Base-by-base conservation (phyloP, 1,140 invertebrate species). In the Nymphalis io region DNA sequence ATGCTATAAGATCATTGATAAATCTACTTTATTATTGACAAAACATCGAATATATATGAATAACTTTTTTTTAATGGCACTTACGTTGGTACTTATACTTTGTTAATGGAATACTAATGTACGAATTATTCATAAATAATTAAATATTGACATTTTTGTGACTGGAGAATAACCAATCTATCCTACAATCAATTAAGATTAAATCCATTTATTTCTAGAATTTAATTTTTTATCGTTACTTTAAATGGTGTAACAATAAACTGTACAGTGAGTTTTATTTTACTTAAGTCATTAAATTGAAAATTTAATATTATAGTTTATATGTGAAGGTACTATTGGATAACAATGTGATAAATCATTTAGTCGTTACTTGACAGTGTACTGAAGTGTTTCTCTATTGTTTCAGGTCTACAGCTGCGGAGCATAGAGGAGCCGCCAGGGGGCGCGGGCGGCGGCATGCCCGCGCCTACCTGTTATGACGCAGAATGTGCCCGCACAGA, bases 401-500 rank as follows among this genome's bases (percentile, higher is more conserved):
- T 84, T 94, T 10, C 91, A 96, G 95, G 95, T 91, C 93, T 96
- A 92, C 95, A 96, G 82, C 92, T 96, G 93, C 95, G 95, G 92
- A 95, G 95, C 92, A 95, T 94, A 92, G 95, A 96, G 88, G 95
- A 96, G 92, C 94, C 94, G 88, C 90, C 89, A 78, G 92, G 94
- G 88, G 90, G 92, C 92, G 89, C 92, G 86, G 91, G 84, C 78
- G 84, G 73, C 73, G 87, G 82, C 79, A 80, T 87, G 92, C 82
- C 93, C 92, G 82, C 91, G 89, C 76, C 92, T 84, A 84, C 92
- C 88, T 92, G 93, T 83, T 96, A 96, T 88, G 96, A 97, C 90
- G 94, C 95, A 39, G 96, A 97, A 87, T 96, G 96, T 86, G 95
- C 96, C 13, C 94, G 95, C 48, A 96, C 97, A 89, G 96, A 98